Evolutionary conservation across 2,888 invertebrate genomes (phyloP).

Genomic region (Tiphia femorata): DNA sequence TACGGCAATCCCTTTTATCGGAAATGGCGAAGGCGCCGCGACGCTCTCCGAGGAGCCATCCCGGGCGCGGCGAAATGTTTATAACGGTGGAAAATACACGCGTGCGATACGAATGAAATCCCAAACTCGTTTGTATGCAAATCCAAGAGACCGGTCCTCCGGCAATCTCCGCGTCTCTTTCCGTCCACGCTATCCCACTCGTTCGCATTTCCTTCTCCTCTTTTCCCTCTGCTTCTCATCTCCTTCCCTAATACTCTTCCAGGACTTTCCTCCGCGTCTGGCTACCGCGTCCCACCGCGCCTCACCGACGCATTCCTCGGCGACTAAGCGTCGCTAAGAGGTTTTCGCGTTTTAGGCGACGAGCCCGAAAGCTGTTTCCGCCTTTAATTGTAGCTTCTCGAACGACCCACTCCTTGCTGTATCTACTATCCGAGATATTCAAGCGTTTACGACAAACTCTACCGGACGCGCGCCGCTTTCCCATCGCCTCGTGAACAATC

Average conservation of each 20-base stretch:
- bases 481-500: too few relatives aligned
- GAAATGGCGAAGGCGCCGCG: neutral
- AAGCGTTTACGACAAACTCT: too few relatives aligned
- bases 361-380: conserved; percentile 38
- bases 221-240: neutral
- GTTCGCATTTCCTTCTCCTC: conserved; percentile 21
- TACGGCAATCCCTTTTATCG: conserved; percentile 26
- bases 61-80: conserved; percentile 33
- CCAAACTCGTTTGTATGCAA: conserved; percentile 62
- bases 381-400: conserved; percentile 56
- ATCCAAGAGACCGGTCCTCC: conserved; percentile 38
- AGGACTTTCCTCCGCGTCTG: too few relatives aligned
- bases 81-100: conserved; percentile 33
- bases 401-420: conserved; percentile 35
- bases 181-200: conserved; percentile 10
- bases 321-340: conserved; percentile 58
- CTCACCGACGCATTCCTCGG: conserved; percentile 33
- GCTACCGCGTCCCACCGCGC: conserved; percentile 14
- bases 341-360: conserved; percentile 47
- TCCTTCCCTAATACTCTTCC: neutral
- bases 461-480: too few relatives aligned
- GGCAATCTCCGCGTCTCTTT: conserved; percentile 15
- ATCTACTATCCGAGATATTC: too few relatives aligned
- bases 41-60: neutral
- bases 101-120: conserved; percentile 53